A percentile compares a stretch with the other conserved stretches of the same genome.
Conservation (phyloP, 2,113 vertebrate genomes). For the Eonycteris spelaea region DNA sequence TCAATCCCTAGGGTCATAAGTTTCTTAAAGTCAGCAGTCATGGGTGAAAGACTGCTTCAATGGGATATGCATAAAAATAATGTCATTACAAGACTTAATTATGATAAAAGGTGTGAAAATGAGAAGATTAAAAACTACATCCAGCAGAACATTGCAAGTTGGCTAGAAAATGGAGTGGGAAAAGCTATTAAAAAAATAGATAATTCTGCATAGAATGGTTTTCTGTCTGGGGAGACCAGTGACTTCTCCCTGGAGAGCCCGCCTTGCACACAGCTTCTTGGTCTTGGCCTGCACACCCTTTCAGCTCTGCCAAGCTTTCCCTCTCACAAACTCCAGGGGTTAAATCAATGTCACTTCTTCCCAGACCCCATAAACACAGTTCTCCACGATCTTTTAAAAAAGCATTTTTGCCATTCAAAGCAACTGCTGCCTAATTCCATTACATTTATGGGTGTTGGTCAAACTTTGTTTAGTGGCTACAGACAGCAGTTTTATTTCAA, state of each 20-base stretch:
- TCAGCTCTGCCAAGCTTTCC: background rate
- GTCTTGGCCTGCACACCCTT: background rate
- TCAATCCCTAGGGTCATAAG: background rate
- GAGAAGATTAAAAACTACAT: constrained; percentile 20
- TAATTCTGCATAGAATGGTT: background rate
- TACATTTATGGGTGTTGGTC: background rate
- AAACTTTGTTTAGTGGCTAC: background rate
- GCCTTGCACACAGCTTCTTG: background rate
- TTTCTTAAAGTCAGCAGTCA: constrained; percentile 14
- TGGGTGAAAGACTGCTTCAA: background rate
- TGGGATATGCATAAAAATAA: background rate
- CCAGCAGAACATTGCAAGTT: background rate
- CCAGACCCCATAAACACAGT: background rate
- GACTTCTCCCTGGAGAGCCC: background rate
- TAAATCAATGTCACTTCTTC: constrained; percentile 1
- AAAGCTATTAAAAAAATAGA: background rate
- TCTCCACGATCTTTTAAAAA: constrained; percentile 23
- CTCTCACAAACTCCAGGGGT: background rate
- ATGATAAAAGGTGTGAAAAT: background rate
- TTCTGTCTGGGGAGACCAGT: background rate
- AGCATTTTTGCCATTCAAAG: background rate
- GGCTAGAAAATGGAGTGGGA: background rate
- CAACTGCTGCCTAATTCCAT: background rate
- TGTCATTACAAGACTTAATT: background rate
- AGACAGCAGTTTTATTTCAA: constrained; percentile 29